These are phyloP conservation scores for Leucophora obtusa DNA, from an alignment of 2,888 invertebrate species.

Conservation along the genomic window DNA sequence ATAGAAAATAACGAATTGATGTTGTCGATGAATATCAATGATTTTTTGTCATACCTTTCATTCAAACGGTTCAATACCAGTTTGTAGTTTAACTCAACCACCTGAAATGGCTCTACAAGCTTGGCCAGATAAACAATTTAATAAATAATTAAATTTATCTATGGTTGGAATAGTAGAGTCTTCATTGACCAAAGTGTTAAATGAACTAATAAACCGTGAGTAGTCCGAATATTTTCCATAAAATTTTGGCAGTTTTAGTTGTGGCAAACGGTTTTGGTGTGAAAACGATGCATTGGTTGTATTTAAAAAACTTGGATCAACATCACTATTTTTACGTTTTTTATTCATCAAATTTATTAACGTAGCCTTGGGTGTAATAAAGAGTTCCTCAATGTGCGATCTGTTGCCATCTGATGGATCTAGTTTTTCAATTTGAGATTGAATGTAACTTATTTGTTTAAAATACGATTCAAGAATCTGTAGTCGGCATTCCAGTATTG, in stretches of 20 bases:
- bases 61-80: neutral
- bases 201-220: too few species aligned
- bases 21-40: slow-evolving; percentile 5
- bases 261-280: too few species aligned
- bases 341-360: slow-evolving; percentile 20
- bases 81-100: slow-evolving; percentile 5
- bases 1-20: too few species aligned
- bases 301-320: neutral
- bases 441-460: slow-evolving; percentile 47
- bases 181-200: too few species aligned
- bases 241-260: too few species aligned
- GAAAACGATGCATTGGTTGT: too few species aligned
- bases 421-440: slow-evolving; percentile 42
- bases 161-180: neutral
- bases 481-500: slow-evolving; percentile 42
- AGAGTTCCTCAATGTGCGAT: slow-evolving; percentile 42
- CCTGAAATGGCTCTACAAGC: slow-evolving; percentile 27
- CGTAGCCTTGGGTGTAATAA: slow-evolving; percentile 23
- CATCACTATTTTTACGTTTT: slow-evolving; percentile 10
- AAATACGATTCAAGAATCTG: slow-evolving; percentile 53
- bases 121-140: slow-evolving; percentile 32
- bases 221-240: too few species aligned
- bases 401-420: slow-evolving; percentile 3
- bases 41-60: slow-evolving; percentile 25
- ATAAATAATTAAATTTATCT: slow-evolving; percentile 15